Percentiles rank a stretch among this genome's conserved stretches.
phyloP scores from a whole-genome alignment of 2,888 invertebrate genomes.

The Zootermopsis nevadensis region DNA sequence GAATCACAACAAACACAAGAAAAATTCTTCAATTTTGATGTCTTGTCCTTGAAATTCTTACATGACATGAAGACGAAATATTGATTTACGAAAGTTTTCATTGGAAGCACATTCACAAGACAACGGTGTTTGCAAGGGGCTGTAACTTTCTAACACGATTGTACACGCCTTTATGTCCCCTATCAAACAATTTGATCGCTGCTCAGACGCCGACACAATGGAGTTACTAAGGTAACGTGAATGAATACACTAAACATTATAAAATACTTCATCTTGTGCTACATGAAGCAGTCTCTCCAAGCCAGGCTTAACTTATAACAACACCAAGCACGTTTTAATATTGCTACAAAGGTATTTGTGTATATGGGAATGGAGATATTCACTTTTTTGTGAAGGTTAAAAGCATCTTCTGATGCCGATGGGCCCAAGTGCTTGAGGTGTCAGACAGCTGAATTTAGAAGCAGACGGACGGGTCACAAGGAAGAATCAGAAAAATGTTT shows the following conservation, averaged over 20 bases:
- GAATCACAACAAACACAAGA: background rate
- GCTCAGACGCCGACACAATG: background rate
- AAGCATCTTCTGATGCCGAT: background rate
- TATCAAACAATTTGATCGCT: background rate
- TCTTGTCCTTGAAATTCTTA: background rate
- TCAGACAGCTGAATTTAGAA: background rate
- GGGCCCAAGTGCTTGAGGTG: background rate
- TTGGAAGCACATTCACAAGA: background rate
- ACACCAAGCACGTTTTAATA: slow-evolving; percentile 13
- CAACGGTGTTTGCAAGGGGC: background rate
- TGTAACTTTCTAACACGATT: background rate
- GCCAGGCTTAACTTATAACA: background rate
- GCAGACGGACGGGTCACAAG: background rate
- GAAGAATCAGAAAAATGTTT: background rate
- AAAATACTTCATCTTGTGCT: background rate
- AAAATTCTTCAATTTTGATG: background rate
- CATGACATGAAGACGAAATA: background rate
- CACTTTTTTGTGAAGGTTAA: background rate
- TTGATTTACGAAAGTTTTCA: background rate
- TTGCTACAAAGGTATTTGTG: slow-evolving; percentile 6
- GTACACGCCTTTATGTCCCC: background rate
- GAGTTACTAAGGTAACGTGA: slow-evolving; percentile 2
- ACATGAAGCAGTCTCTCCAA: background rate
- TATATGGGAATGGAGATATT: slow-evolving; percentile 10
- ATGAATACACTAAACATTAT: slow-evolving; percentile 21